Evolutionary conservation across 2,888 invertebrate species (phyloP).

Genomic region (Acronicta leporina): DNA sequence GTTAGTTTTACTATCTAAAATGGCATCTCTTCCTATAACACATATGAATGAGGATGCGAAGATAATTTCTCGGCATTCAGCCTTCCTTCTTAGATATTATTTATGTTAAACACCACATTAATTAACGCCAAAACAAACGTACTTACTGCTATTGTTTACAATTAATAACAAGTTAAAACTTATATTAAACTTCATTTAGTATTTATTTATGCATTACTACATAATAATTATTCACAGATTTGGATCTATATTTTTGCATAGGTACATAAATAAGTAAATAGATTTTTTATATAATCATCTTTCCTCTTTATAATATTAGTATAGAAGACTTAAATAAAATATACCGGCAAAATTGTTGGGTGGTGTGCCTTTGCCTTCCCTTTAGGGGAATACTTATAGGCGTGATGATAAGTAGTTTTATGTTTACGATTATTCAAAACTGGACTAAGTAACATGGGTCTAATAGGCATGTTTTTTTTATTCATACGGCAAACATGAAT

Average conservation of each 20-base stretch:
- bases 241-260: conserved; percentile 16
- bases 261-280: conserved; percentile 3
- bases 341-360: too few relatives aligned
- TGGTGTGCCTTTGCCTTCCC: too few relatives aligned
- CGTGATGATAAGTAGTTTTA: too few relatives aligned
- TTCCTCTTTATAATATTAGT: too few relatives aligned
- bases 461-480: too few relatives aligned
- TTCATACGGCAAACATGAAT: too few relatives aligned
- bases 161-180: conserved; percentile 27
- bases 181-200: conserved; percentile 21
- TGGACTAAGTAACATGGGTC: too few relatives aligned
- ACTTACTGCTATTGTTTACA: conserved; percentile 20
- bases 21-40: conserved; percentile 9
- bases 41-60: conserved; percentile 26
- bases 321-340: too few relatives aligned
- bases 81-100: conserved; percentile 21
- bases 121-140: conserved; percentile 12
- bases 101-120: conserved; percentile 13
- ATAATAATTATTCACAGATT: background rate
- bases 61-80: conserved; percentile 9
- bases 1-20: background rate
- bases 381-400: too few relatives aligned
- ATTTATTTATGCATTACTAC: conserved; percentile 7
- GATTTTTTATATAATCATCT: background rate
- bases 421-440: too few relatives aligned